These are phyloP conservation scores for Cheilosia urbana DNA, from an alignment of 2,888 invertebrate species.

Conservation along the genomic window DNA sequence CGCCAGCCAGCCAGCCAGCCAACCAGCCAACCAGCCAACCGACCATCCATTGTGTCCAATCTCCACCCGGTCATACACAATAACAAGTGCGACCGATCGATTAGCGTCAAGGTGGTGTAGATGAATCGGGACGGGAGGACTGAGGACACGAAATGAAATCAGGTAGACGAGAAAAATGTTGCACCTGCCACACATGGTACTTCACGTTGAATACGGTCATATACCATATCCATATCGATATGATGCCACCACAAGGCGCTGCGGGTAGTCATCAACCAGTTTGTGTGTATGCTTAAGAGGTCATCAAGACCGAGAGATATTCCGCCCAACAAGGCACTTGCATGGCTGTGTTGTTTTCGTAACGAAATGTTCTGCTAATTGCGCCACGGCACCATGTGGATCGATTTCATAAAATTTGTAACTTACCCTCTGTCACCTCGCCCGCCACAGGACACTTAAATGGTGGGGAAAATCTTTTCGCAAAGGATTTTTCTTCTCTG, in stretches of 20 bases:
- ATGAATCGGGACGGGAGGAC: slow-evolving; percentile 3
- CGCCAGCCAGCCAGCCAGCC: slow-evolving; percentile 28
- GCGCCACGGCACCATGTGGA: slow-evolving; percentile 62
- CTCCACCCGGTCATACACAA: slow-evolving; percentile 20
- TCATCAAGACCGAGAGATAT: slow-evolving; percentile 45
- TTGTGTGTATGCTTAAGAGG: slow-evolving; percentile 50
- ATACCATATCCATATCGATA: slow-evolving; percentile 24
- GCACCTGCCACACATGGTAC: slow-evolving; percentile 73
- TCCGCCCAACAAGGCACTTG: neutral
- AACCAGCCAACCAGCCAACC: slow-evolving; percentile 22
- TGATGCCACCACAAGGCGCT: slow-evolving; percentile 33
- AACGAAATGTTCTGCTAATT: slow-evolving; percentile 72
- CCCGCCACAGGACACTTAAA: neutral
- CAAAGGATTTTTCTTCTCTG: slow-evolving; percentile 44
- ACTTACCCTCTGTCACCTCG: slow-evolving; percentile 9
- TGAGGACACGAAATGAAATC: slow-evolving; percentile 70
- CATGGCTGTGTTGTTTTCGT: slow-evolving; percentile 21
- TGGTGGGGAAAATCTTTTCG: slow-evolving; percentile 13
- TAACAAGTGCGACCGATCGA: slow-evolving; percentile 58
- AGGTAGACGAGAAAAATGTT: slow-evolving; percentile 68
- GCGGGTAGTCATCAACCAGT: slow-evolving; percentile 39
- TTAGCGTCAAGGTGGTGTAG: slow-evolving; percentile 68
- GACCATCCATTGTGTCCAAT: slow-evolving; percentile 52
- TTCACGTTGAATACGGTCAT: slow-evolving; percentile 30
- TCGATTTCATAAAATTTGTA: slow-evolving; percentile 60